Evolutionary conservation across 2,113 vertebrate species (phyloP), one percentile per base, ranked within the genome.

Genomic region (Odobenus rosmarus): DNA sequence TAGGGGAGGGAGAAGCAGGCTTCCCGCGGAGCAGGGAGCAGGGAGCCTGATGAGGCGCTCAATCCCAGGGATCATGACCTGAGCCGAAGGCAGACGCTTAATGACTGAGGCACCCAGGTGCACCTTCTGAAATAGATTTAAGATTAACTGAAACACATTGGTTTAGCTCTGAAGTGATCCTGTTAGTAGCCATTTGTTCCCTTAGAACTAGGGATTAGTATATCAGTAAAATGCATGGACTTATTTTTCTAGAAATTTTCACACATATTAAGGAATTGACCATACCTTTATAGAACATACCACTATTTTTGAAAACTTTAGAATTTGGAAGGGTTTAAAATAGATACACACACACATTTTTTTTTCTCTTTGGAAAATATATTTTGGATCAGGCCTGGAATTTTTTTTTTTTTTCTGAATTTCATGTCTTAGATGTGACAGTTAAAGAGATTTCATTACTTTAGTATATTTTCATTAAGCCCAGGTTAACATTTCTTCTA

Each of bases 261-360:
- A 31, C 13, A 62, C 57, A 83, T 91, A 81, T 86, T 72, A 67
- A 55, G 14, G 74, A 88, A n/a, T 85, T 88, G 59, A 13, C 26
- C 10, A 4, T 82, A 21, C 6, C 33, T 57, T 94, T 89, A 55
- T 86, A 82, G 59, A 90, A 82, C 9, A n/a, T 83, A 16, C 21
- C 49, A 79, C 31, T 46, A 1, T 59, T 88, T 93, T 72, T 55
- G 53, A 76, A 95, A 97, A 90, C 33, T 53, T 97, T 1, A 95
- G 28, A 57, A 83, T 77, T 91, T 82, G 71, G 85, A 72, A 79
- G 59, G 23, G 64, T 71, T 84, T 31, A 72, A 59, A 14, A 39
- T 21, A 61, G 61, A 69, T 33, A 69, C 21, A 59, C 59, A 61
- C 59, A 26, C 64, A 9, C 67, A n/a, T 39, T 42, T 88, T 59